Evolutionary conservation across 2,888 invertebrate genomes (phyloP).

Genomic region (Chaetogeoica ovagalla): DNA sequence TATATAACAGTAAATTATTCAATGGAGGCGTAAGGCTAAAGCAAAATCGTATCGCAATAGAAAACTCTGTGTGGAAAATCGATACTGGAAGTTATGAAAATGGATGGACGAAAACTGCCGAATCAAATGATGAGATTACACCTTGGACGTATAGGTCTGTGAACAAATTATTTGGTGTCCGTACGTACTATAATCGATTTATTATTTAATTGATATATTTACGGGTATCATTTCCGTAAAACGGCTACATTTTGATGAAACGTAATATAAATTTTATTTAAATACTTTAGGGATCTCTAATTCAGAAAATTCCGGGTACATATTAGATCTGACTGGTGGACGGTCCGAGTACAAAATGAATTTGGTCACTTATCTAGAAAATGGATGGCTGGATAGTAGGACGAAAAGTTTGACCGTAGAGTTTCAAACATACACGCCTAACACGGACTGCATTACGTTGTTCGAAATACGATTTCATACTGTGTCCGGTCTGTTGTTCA

Average conservation of each 20-base stretch:
- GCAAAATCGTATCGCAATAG: slow-evolving; percentile 12
- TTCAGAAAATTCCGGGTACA: neutral
- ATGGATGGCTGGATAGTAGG: slow-evolving; percentile 24
- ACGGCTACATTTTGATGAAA: too few species aligned
- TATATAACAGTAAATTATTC: slow-evolving; percentile 34
- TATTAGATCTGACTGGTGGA: slow-evolving; percentile 21
- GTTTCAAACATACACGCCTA: slow-evolving; percentile 24
- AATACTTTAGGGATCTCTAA: slow-evolving; percentile 23
- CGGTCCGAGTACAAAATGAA: neutral
- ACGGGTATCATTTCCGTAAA: too few species aligned
- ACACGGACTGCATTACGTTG: slow-evolving; percentile 24
- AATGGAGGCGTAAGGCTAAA: slow-evolving; percentile 24
- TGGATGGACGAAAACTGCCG: slow-evolving; percentile 12
- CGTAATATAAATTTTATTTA: neutral
- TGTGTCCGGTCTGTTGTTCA: slow-evolving; percentile 1
- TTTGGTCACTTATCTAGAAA: neutral
- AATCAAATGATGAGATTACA: neutral
- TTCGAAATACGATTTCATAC: slow-evolving; percentile 18
- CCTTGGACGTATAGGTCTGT: slow-evolving; percentile 10
- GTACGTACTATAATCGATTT: neutral
- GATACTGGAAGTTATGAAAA: neutral
- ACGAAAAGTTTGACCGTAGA: slow-evolving; percentile 7
- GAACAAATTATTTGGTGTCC: slow-evolving; percentile 18
- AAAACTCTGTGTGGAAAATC: neutral
- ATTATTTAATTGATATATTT: neutral